These are phyloP conservation scores for Spea bombifrons DNA, from an alignment of 2,113 vertebrate species.

Conservation along the genomic window DNA sequence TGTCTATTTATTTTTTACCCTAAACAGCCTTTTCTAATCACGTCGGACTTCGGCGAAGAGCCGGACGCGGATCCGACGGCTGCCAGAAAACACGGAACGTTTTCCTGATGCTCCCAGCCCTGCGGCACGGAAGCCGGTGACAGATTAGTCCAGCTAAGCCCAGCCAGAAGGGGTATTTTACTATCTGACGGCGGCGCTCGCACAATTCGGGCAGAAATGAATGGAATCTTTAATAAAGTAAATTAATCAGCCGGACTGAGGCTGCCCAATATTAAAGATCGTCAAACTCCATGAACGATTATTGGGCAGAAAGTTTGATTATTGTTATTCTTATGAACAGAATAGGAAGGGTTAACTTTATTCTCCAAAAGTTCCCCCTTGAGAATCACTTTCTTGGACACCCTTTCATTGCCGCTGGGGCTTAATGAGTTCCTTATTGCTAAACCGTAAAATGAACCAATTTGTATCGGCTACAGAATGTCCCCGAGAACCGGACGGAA, in stretches of 20 bases:
- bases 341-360: too few species aligned
- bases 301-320: too few species aligned
- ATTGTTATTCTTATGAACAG: too few species aligned
- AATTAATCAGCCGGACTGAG: conserved; percentile 7
- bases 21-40: conserved; percentile 97
- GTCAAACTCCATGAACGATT: too few species aligned
- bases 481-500: too few species aligned
- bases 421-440: too few species aligned
- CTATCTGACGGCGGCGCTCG: neutral
- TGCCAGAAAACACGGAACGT: conserved; percentile 66
- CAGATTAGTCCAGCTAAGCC: conserved; percentile 56
- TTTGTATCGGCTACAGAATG: too few species aligned
- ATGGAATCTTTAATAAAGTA: conserved; percentile 36
- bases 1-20: conserved; percentile 64
- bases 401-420: too few species aligned
- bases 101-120: conserved; percentile 64
- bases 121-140: conserved; percentile 58
- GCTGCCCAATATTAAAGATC: too few species aligned
- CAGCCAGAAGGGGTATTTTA: conserved; percentile 48
- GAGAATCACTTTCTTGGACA: too few species aligned
- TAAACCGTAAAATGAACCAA: too few species aligned
- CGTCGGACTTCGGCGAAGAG: conserved; percentile 83
- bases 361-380: too few species aligned
- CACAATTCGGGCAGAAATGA: conserved; percentile 10
- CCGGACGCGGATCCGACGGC: conserved; percentile 66